Percentiles rank a stretch among this genome's conserved stretches.
Evolutionary conservation across 1,140 invertebrate species (phyloP).

Genomic region (Heliconius melpomene): DNA sequence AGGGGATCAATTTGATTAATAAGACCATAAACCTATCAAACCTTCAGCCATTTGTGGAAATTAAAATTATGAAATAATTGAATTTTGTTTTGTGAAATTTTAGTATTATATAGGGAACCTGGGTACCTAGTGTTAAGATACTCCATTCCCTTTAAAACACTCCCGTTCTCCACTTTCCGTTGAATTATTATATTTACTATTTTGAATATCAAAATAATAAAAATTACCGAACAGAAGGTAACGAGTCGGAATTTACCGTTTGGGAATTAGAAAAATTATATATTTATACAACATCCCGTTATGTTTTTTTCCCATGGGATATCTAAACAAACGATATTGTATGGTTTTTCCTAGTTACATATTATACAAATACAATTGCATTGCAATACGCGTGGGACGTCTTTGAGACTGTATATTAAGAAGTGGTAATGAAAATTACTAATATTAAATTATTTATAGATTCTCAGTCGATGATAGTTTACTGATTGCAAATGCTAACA

Average conservation of each 20-base stretch:
- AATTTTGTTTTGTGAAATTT: not conserved
- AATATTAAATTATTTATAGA: too few relatives aligned
- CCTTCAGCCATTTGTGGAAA: not conserved
- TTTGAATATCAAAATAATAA: too few relatives aligned
- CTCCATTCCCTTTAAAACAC: too few relatives aligned
- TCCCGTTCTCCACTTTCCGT: too few relatives aligned
- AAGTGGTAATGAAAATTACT: too few relatives aligned
- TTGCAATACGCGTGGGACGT: constrained; percentile 1
- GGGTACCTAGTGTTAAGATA: too few relatives aligned
- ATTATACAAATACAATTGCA: not conserved
- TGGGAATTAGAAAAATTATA: not conserved
- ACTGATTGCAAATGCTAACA: too few relatives aligned
- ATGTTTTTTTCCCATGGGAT: not conserved
- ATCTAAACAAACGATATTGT: not conserved
- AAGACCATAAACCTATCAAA: not conserved
- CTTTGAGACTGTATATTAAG: not conserved
- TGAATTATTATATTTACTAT: too few relatives aligned
- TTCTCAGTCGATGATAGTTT: too few relatives aligned
- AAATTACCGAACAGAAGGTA: too few relatives aligned
- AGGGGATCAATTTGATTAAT: not conserved
- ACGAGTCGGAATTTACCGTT: not conserved
- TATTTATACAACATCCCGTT: not conserved
- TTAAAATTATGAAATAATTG: not conserved
- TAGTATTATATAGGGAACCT: too few relatives aligned
- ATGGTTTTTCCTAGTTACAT: not conserved